Evolutionary conservation across 2,797 vertebrate species (phyloP), one percentile per base, ranked within the genome.

Genomic region (Urophycis tenuis): DNA sequence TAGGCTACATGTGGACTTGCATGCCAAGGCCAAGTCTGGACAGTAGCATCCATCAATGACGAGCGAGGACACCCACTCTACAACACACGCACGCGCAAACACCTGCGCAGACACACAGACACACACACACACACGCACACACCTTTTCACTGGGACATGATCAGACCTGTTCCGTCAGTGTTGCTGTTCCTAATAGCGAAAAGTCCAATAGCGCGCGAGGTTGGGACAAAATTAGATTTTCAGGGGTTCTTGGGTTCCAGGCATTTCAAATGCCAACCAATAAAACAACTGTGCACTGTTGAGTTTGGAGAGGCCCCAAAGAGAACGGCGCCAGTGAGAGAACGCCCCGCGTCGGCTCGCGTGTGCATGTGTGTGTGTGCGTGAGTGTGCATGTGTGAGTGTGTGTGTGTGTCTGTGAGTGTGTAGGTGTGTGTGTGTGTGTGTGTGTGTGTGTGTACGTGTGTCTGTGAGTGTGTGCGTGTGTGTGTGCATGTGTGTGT

Each of bases 1-100:
- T 94, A 93, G 90, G 86, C 85, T 86, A 89, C 83, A 80, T 89
- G 83, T 83, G 89, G 89, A 91, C 89, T 88, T 87, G 91, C 90
- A 92, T 92, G 90, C 89, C 89, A 93, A 92, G 87, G 84, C 86
- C 81, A 87, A 88, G 81, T 87, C 83, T 85, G 79, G 77, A 85
- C 79, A 81, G 76, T 81, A 86, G 81, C 81, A 83, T 84, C 87
- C 88, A 93, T 93, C 92, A 89, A 89, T 92, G 89, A 90, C n/a
- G 73, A 36, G 71, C 67, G 70, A 81, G 75, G 83, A 84, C 85
- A 83, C 83, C 75, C 76, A 78, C 77, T 45, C 72, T 5, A 70
- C 69, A 39, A 60, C 75, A 71, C 36, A 71, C 31, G 45, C 39
- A 45, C 64, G 39, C 34, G 36, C 67, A 45, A 15, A 45, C 34